Evolutionary conservation across 2,113 vertebrate species (phyloP).

Genomic region (Rana temporaria): DNA sequence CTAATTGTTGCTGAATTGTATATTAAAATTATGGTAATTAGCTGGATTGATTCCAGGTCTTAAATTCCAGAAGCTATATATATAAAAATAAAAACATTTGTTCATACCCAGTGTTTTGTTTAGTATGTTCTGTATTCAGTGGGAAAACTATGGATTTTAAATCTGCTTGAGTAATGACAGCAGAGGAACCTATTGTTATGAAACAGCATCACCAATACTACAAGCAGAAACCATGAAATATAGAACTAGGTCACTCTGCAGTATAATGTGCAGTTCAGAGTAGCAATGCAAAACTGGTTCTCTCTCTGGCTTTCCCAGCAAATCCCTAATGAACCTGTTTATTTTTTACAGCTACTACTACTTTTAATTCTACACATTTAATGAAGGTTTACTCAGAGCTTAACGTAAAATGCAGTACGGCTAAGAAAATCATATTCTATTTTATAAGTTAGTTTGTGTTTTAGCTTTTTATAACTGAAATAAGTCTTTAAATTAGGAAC

Average conservation of each 20-base stretch:
- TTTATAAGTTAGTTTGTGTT: not conserved
- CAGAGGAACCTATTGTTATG: not conserved
- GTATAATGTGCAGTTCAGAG: not conserved
- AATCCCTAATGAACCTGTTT: not conserved
- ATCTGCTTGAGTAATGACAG: too few relatives aligned
- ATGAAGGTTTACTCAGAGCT: not conserved
- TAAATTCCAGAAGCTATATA: too few relatives aligned
- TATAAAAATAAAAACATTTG: too few relatives aligned
- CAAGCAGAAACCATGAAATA: not conserved
- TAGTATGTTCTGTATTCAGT: too few relatives aligned
- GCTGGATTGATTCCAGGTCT: too few relatives aligned
- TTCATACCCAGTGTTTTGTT: too few relatives aligned
- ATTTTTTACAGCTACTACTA: not conserved
- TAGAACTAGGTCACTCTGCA: conserved; percentile 13
- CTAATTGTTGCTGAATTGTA: too few relatives aligned
- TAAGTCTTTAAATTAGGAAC: not conserved
- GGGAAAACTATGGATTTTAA: too few relatives aligned
- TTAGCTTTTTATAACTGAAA: not conserved
- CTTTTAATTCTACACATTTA: not conserved
- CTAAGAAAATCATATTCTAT: not conserved
- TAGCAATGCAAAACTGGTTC: conserved; percentile 9
- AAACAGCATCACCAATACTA: not conserved
- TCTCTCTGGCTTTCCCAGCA: not conserved
- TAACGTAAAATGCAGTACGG: not conserved
- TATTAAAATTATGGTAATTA: too few relatives aligned